A percentile compares a stretch with the other conserved stretches of the same genome.
These are phyloP conservation scores for Carassius carassius DNA, from an alignment of 2,113 vertebrate genomes.

Conservation along the genomic window DNA sequence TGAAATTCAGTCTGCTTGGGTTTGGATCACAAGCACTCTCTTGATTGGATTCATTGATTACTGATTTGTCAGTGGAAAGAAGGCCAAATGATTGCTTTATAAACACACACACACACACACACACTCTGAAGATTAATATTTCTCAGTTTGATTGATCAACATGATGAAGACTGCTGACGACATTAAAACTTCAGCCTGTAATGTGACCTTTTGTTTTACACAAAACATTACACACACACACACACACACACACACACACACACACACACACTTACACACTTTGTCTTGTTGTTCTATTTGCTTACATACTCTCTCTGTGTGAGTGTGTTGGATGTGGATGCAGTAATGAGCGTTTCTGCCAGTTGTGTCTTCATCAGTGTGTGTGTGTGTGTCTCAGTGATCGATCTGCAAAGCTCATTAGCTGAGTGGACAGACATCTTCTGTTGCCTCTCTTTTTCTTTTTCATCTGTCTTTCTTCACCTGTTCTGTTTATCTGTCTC, in stretches of 20 bases:
- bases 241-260: neutral
- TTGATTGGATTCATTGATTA: neutral
- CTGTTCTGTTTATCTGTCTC: neutral
- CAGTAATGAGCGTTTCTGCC: neutral
- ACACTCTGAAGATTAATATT: neutral
- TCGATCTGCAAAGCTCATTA: slow-evolving; percentile 47
- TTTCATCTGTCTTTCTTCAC: neutral
- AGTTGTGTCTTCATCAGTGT: slow-evolving; percentile 24
- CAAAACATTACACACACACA: slow-evolving; percentile 8
- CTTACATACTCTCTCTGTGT: neutral
- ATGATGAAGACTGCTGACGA: neutral
- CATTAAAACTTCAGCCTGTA: neutral
- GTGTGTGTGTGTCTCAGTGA: slow-evolving; percentile 7
- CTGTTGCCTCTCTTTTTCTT: neutral
- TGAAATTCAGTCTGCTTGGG: neutral
- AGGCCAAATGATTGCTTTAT: neutral
- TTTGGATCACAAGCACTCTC: neutral
- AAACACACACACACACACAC: neutral
- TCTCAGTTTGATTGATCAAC: slow-evolving; percentile 16
- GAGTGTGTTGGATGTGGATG: slow-evolving; percentile 1
- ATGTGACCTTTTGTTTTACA: neutral
- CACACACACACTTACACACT: neutral
- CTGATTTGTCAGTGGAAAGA: neutral
- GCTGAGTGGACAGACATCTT: slow-evolving; percentile 15
- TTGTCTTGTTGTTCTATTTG: neutral